Percentiles rank a stretch among this genome's conserved stretches.
These are phyloP conservation scores for Microchrysa polita DNA, from an alignment of 2,888 invertebrate species.

Conservation along the genomic window DNA sequence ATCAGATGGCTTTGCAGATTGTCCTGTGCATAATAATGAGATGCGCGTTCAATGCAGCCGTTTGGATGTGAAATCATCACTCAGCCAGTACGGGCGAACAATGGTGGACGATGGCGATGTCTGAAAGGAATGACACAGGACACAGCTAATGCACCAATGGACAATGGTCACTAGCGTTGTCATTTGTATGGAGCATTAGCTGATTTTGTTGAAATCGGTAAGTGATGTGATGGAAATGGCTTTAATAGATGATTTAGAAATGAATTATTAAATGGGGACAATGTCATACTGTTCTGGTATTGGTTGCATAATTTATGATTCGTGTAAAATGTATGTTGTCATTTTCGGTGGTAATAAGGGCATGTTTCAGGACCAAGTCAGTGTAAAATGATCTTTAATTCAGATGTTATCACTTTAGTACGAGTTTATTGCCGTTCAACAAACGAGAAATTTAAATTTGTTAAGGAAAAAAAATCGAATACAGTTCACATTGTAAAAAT, in stretches of 20 bases:
- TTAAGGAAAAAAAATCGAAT: too few relatives aligned
- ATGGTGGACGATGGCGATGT: neutral
- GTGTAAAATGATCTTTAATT: too few relatives aligned
- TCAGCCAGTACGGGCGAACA: neutral
- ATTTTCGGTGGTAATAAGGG: too few relatives aligned
- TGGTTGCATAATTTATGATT: too few relatives aligned
- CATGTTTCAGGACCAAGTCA: too few relatives aligned
- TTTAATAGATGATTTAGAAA: neutral
- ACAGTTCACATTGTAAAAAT: too few relatives aligned
- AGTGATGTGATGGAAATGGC: neutral
- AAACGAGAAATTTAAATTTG: too few relatives aligned
- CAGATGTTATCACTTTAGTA: too few relatives aligned
- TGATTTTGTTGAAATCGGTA: neutral
- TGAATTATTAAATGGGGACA: neutral
- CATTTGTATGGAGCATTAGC: neutral
- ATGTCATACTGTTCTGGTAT: too few relatives aligned
- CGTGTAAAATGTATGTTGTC: too few relatives aligned
- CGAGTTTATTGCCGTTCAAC: too few relatives aligned
- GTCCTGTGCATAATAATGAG: conserved; percentile 25
- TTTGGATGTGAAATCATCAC: conserved; percentile 9
- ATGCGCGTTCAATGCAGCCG: neutral
- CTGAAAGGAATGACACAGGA: neutral
- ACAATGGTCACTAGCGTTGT: neutral
- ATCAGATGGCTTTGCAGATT: conserved; percentile 11
- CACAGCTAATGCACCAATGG: neutral